Evolutionary conservation across 2,113 vertebrate genomes (phyloP).

Genomic region (Phrynosoma platyrhinos): DNA sequence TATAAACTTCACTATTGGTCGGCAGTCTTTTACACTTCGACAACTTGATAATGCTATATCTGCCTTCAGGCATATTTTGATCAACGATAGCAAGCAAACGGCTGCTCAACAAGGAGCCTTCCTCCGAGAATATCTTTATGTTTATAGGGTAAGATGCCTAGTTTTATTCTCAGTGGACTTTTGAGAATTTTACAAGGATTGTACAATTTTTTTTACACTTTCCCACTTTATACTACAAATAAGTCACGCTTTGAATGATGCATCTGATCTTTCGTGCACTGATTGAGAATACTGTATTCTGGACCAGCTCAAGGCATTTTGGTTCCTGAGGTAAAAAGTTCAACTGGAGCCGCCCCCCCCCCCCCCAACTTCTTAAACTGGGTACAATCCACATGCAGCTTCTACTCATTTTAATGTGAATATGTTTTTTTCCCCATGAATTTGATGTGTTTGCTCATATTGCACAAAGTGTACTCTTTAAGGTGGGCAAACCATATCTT

Average conservation of each 20-base stretch:
- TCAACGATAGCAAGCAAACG: slow-evolving; percentile 94
- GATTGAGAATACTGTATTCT: not conserved
- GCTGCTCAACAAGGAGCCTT: slow-evolving; percentile 94
- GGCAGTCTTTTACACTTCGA: slow-evolving; percentile 92
- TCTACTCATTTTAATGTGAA: not conserved
- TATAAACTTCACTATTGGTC: slow-evolving; percentile 98
- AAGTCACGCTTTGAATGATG: not conserved
- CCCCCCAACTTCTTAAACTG: not conserved
- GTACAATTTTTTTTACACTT: not conserved
- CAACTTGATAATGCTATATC: slow-evolving; percentile 91
- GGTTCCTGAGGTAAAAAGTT: not conserved
- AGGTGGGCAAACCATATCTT: not conserved
- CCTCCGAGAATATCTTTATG: slow-evolving; percentile 96
- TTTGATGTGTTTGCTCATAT: not conserved
- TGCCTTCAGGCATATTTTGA: slow-evolving; percentile 94
- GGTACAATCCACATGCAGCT: not conserved
- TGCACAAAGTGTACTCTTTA: not conserved
- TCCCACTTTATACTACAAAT: not conserved
- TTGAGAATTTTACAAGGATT: not conserved
- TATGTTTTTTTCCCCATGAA: not conserved
- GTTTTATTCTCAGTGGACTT: not conserved
- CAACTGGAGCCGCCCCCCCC: not conserved
- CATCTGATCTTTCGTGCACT: not conserved
- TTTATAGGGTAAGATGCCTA: slow-evolving; percentile 86
- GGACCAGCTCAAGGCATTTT: not conserved